Conservation (phyloP, 2,797 vertebrate genomes). For the Lerista edwardsae region DNA sequence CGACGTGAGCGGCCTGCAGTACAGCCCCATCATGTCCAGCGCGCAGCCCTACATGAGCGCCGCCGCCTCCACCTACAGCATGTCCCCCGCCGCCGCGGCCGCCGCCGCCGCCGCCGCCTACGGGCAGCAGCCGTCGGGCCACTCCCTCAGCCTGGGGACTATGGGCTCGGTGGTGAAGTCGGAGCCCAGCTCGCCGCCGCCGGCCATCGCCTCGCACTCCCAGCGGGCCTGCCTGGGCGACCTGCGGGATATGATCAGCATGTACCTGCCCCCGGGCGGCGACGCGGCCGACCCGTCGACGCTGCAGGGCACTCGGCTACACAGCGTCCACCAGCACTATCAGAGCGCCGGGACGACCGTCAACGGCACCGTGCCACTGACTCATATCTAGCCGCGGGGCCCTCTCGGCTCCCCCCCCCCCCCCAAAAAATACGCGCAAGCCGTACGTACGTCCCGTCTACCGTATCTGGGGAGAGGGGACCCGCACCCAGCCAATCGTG, state of each 20-base stretch:
- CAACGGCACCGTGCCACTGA: conserved; percentile 96
- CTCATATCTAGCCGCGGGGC: conserved; percentile 88
- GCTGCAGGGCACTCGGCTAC: conserved; percentile 91
- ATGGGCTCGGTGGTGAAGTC: conserved; percentile 96
- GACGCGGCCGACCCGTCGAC: conserved; percentile 90
- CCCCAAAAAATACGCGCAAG: neutral
- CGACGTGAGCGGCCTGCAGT: conserved; percentile 96
- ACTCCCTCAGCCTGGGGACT: conserved; percentile 90
- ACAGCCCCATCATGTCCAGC: conserved; percentile 94
- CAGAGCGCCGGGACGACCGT: conserved; percentile 93
- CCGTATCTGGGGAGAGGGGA: neutral
- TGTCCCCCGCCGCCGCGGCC: conserved; percentile 90
- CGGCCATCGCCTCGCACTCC: conserved; percentile 93
- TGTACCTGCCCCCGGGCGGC: conserved; percentile 98
- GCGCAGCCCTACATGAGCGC: conserved; percentile 98
- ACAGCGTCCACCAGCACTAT: conserved; percentile 98
- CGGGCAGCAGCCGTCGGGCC: conserved; percentile 85
- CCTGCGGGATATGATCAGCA: conserved; percentile 99
- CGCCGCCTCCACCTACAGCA: conserved; percentile 85
- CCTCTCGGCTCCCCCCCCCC: conserved; percentile 23
- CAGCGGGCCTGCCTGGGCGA: conserved; percentile 97
- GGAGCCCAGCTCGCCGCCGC: conserved; percentile 95
- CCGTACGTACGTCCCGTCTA: neutral
- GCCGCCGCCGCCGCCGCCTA: conserved; percentile 82
- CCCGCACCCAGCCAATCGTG: neutral